Conservation (phyloP, 2,797 vertebrate genomes). For the Gymnodraco acuticeps region DNA sequence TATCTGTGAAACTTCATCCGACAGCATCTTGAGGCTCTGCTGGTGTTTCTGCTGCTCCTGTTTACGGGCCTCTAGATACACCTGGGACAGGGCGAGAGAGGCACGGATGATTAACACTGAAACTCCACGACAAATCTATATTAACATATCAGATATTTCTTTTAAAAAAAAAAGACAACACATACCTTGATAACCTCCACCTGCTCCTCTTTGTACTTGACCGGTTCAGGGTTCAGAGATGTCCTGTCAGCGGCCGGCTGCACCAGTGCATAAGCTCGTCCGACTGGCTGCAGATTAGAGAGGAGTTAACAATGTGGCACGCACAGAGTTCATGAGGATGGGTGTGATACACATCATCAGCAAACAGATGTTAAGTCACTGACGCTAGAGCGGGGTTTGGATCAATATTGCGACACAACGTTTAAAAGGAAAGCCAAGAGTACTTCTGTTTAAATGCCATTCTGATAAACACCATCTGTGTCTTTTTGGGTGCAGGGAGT, state of each 20-base stretch:
- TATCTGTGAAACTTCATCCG: conserved; percentile 92
- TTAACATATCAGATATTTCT: neutral
- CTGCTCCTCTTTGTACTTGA: conserved; percentile 89
- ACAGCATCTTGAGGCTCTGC: conserved; percentile 89
- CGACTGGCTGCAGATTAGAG: conserved; percentile 84
- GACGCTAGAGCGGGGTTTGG: neutral
- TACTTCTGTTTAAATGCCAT: neutral
- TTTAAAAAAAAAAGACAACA: neutral
- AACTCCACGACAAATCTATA: neutral
- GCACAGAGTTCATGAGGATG: neutral
- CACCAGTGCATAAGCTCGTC: conserved; percentile 90
- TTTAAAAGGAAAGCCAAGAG: neutral
- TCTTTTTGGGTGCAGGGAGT: neutral
- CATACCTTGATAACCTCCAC: conserved; percentile 95
- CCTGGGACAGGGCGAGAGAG: conserved; percentile 74
- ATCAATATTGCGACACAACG: conserved; percentile 11
- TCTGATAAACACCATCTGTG: neutral
- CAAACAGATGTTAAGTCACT: conserved; percentile 8
- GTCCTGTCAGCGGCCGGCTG: conserved; percentile 78
- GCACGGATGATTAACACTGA: neutral
- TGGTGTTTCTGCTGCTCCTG: conserved; percentile 87
- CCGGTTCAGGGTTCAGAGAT: conserved; percentile 83
- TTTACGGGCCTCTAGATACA: conserved; percentile 90
- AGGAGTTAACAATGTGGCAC: conserved; percentile 10
- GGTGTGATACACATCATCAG: conserved; percentile 14